Evolutionary conservation across 1,140 invertebrate species (phyloP), one percentile per base, ranked within the genome.

Genomic region (Neuroterus valhalla): DNA sequence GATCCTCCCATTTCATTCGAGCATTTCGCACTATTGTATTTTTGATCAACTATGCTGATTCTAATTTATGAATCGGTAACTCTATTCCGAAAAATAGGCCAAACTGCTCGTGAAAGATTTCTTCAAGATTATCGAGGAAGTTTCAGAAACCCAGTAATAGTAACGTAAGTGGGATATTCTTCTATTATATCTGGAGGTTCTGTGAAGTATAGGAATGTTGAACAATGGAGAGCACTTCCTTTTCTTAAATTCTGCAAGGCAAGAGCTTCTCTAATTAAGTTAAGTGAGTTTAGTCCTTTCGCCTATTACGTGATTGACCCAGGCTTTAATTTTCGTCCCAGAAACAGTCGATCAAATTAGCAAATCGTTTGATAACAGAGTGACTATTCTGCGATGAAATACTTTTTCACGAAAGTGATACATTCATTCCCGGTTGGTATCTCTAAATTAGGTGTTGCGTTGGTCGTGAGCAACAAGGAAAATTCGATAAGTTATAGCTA

Each of bases 141-240:
- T 62, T 62, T 26, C 12, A 31, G 31, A 62, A 62, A 26, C 31
- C 31, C 8, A 14, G 23, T 15, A 31, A 62, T 62, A 15, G 31
- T 62, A 23, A 62, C 14, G 31, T 62, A 26, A 62, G 55, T 48
- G 17, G 15, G 23, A 62, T 62, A 31, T 62, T 62, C 55, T 12
- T 38, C 31, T 38, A 38, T 38, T 38, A 8, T 8, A 38, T 38
- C 31, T 8, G 6, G 10, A 38, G 31, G 10, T 12, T 26, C 23
- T 26, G 14, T 26, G 26, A 23, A 62, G 31, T 31, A 31, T 26
- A 1, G 23, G 23, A 38, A 38, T 38, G 31, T 38, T 38, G 46
- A 17, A 17, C 6, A 31, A 62, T 31, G 55, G 31, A 31, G 55
- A 15, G 31, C 55, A 62, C 26, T 62, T 62, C 23, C 52, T 55